A percentile compares a stretch with the other conserved stretches of the same genome.
Conservation (phyloP, 2,888 invertebrate genomes). For the Choristoneura rosaceana region DNA sequence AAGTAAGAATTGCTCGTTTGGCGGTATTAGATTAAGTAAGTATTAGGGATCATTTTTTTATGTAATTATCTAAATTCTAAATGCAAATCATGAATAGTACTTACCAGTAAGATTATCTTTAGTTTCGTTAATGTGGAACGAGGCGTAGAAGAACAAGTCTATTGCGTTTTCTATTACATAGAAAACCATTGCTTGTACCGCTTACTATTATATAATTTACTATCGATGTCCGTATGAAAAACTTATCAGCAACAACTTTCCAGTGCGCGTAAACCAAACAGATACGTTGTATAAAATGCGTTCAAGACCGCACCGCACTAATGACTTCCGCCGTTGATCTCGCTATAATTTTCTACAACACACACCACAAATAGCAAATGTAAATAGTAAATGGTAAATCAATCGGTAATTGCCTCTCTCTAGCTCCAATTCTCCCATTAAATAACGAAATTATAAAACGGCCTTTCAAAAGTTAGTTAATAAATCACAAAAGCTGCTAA, state of each 20-base stretch:
- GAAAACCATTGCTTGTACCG: neutral
- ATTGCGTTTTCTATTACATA: neutral
- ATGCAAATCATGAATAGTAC: neutral
- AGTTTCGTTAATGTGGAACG: neutral
- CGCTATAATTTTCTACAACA: conserved; percentile 1
- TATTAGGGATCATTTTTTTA: too few relatives aligned
- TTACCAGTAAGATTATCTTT: neutral
- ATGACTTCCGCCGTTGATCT: conserved; percentile 25
- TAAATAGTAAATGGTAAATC: neutral
- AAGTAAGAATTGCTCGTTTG: too few relatives aligned
- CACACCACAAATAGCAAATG: neutral
- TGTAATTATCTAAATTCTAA: too few relatives aligned
- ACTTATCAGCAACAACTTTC: conserved; percentile 26
- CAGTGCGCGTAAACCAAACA: neutral
- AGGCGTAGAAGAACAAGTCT: neutral
- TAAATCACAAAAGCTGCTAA: conserved; percentile 47
- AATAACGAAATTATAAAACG: conserved; percentile 21
- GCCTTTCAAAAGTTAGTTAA: conserved; percentile 34
- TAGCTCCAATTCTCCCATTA: conserved; percentile 27
- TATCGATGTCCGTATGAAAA: conserved; percentile 28
- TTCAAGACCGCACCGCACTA: conserved; percentile 23
- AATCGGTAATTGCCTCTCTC: neutral
- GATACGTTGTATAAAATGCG: conserved; percentile 22
- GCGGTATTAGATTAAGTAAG: too few relatives aligned
- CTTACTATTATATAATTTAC: conserved; percentile 13